Base-by-base conservation (phyloP, 2,113 vertebrate species). In the Scalopus aquaticus region DNA sequence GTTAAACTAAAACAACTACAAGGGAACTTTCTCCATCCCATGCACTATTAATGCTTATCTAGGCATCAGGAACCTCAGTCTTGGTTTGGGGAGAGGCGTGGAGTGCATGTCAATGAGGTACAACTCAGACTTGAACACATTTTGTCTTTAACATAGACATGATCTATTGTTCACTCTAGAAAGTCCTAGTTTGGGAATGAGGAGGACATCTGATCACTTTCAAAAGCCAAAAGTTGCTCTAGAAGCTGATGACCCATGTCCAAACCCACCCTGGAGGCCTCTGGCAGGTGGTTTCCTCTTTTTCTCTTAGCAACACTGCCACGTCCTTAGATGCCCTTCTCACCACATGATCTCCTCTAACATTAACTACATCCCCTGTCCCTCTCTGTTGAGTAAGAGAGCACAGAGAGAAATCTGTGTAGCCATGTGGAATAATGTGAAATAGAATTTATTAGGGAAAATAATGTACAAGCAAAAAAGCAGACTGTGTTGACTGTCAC, bases 81-180 rank as follows among this genome's bases (percentile, higher is more conserved):
- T 62, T 28, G 46, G 39, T 32, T 11, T 4, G 39, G 24, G 19
- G 35, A 76, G 20, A 64, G 42, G 6, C 35, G 32, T 20, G 26
- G 0, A 62, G 24, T 15, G 0, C 6, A n/a, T 26, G 6, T 54
- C 19, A 81, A 69, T 26, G 5, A 10, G 0, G 0, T 62, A 37
- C 11, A 62, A 22, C 24, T 64, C 30, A 46, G 10, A 62, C 5
- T 51, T 64, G 24, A 67, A 35, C 42, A 20, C 22, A 49, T 30
- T 32, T 24, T 6, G 9, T n/a, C 4, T 42, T 84, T 10, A 88
- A 16, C 1, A 58, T 15, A 78, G 24, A 56, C 6, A 30, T 35
- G 42, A 72, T 3, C 3, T 9, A 58, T 3, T 62, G 1, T 3
- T 54, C 32, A 6, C 7, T 51, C 64, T 51, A 17, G 54, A 60